Evolutionary conservation across 2,888 invertebrate genomes (phyloP), one percentile per base, ranked within the genome.

Genomic region (Agonum fuliginosum): DNA sequence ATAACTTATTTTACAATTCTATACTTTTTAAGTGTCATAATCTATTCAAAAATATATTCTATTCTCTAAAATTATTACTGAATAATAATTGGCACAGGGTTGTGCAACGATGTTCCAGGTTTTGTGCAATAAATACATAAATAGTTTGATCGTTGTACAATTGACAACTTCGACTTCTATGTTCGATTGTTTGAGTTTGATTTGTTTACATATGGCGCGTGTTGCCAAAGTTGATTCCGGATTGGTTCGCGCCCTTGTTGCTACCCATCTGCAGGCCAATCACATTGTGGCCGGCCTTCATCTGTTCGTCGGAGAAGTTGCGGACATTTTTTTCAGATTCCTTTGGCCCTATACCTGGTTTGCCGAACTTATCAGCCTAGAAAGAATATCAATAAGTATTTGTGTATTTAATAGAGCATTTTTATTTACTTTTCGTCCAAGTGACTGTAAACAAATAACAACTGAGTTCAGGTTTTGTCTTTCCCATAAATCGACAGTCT

Each of bases 401-500:
- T 43, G 3, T 51, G 0, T 58, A 4, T 58, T 58, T 12, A 24
- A 1, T 22, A 58, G 12, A 10, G 22, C 1, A 58, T n/a, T 6
- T 5, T 6, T 54, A 79, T 81, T 82, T 85, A 96, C 97, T 92
- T 98, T 98, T 89, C 98, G 92, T 69, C 97, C 98, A 79, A 99
- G 90, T 0, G 98, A 96, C 86, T 97, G 96, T 79, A 99, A 89
- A 85, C 98, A 98, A 84, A 97, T 96, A 74, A 99, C 95, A 54
- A 99, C 98, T 19, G 97, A 96, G 87, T 97, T 96, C 80, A 99
- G 92, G 86, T 99, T 99, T 88, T 97, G 96, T 84, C 94, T 91
- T 87, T 99, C 99, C 95, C 97, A 98, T 67, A 99, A 90, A 87
- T 99, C 99, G 1, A 98, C 97, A 1, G 98, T 98, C 88, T 98